Evolutionary conservation across 2,797 vertebrate species (phyloP).

Genomic region (Clarias pachynema): DNA sequence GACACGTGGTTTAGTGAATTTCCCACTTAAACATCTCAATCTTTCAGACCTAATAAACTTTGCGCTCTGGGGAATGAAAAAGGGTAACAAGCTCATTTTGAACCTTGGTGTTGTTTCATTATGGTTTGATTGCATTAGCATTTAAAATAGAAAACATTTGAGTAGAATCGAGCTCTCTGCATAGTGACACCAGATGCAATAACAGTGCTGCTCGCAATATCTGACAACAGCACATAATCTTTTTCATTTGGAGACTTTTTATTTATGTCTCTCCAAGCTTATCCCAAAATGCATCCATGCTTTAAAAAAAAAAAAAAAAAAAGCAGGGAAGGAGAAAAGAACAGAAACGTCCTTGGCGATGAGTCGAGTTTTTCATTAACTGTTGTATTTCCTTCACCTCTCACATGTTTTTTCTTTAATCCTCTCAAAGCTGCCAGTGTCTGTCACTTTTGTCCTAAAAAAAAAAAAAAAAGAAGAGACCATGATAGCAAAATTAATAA

Average conservation of each 20-base stretch:
- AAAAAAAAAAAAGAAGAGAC: neutral
- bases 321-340: neutral
- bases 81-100: constrained; percentile 42
- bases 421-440: neutral
- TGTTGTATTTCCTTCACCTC: neutral
- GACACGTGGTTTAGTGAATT: constrained; percentile 39
- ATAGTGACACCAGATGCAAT: constrained; percentile 7
- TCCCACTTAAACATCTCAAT: constrained; percentile 27
- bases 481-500: neutral
- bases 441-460: neutral
- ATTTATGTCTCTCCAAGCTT: neutral
- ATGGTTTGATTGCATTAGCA: constrained; percentile 68
- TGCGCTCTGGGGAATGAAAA: constrained; percentile 23
- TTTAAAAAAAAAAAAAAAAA: neutral
- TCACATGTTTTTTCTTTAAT: neutral
- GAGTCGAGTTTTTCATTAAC: constrained; percentile 20
- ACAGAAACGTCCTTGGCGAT: constrained; percentile 18
- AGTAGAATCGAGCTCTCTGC: constrained; percentile 21
- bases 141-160: constrained; percentile 59
- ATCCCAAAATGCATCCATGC: neutral
- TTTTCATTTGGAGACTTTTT: constrained; percentile 33
- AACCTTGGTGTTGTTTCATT: constrained; percentile 60
- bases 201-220: neutral
- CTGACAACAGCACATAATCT: constrained; percentile 29
- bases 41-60: constrained; percentile 24